Conservation (phyloP, 2,797 vertebrate genomes). For the Lutjanus argentimaculatus region DNA sequence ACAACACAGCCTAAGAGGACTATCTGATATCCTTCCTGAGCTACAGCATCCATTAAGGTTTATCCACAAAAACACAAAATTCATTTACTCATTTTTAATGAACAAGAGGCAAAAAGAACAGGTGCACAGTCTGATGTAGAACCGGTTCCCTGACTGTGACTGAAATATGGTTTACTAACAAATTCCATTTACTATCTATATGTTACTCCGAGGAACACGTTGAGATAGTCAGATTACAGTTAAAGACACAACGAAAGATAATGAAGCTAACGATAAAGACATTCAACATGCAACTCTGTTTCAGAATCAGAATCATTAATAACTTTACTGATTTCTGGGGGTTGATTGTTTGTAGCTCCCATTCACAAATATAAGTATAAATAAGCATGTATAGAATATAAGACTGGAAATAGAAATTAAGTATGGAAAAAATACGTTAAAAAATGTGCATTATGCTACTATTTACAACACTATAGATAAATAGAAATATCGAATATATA, state of each 20-base stretch:
- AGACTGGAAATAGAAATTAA: too few species aligned
- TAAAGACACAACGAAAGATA: not conserved
- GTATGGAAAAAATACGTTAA: too few species aligned
- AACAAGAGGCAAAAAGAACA: not conserved
- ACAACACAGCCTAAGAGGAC: not conserved
- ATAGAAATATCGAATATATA: too few species aligned
- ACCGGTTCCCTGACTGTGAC: rapidly evolving
- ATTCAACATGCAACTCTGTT: not conserved
- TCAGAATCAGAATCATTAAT: too few species aligned
- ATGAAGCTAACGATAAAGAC: not conserved
- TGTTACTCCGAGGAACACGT: not conserved
- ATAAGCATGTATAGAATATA: too few species aligned
- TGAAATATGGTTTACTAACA: not conserved
- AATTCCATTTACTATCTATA: not conserved
- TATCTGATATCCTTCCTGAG: not conserved
- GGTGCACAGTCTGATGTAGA: not conserved
- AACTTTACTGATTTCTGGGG: too few species aligned
- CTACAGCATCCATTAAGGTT: not conserved
- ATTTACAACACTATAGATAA: too few species aligned
- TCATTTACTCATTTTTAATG: too few species aligned
- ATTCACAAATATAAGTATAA: too few species aligned
- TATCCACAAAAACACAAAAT: too few species aligned
- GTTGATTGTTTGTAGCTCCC: too few species aligned
- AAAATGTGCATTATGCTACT: too few species aligned
- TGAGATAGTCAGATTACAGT: not conserved